Evolutionary conservation across 2,113 vertebrate genomes (phyloP), one percentile per base, ranked within the genome.

Genomic region (Lanius ludovicianus): DNA sequence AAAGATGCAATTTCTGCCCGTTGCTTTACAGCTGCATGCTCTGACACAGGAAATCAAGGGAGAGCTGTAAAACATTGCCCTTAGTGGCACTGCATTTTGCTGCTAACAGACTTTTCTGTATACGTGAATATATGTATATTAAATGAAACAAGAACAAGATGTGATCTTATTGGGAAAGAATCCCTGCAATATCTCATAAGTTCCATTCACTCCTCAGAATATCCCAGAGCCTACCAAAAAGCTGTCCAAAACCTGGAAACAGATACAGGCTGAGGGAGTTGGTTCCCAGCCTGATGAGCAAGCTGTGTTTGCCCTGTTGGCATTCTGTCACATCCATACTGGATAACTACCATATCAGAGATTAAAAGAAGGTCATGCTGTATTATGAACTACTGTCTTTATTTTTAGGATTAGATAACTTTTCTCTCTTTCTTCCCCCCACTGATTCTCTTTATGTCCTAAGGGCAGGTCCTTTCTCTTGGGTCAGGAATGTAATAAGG

Each of bases 401-500:
- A 96, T 97, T 96, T 98, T 98, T 97, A 93, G 95, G 95, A 98
- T 98, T 98, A 98, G 96, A 93, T 96, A 97, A 97, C 95, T 96
- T 92, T 93, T 53, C 84, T 90, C 65, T 73, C 83, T 84, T 47
- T 46, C 37, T 55, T 33, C 28, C 89, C 75, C 79, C 68, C 44
- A 87, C 62, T 64, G 90, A 86, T 95, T 98, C 93, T 92, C 94
- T 97, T 97, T 95, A 93, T 97, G 93, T 97, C 97, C 97, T 97
- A 71, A 96, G 97, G 97, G 96, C 94, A 97, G 96, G 97, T 98
- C 96, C 96, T 96, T 98, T 97, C 98, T 97, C 86, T 85, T 93
- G 97, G 97, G 98, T 98, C 98, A 98, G 98, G 98, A 99, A 99
- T 98, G 98, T 98, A 98, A 98, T 99, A 98, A 98, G 98, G 95